Percentiles rank a stretch among this genome's conserved stretches.
Evolutionary conservation across 2,797 vertebrate species (phyloP).

Genomic region (Trematomus bernacchii): DNA sequence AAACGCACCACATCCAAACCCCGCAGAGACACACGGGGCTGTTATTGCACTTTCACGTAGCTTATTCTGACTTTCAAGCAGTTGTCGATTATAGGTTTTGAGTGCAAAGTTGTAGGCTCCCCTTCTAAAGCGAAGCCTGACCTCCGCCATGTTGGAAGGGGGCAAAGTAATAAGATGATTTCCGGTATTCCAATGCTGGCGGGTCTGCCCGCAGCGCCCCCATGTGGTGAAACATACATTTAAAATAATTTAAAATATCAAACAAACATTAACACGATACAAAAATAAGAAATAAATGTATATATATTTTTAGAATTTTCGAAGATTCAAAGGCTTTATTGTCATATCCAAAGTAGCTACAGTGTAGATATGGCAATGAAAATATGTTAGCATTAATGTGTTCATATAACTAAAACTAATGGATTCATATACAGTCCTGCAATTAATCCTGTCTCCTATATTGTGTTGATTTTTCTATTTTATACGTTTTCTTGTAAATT

Average conservation of each 20-base stretch:
- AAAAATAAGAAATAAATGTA: no score
- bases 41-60: fast-evolving
- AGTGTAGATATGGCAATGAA: no score
- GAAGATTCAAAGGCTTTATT: no score
- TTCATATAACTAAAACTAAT: no score
- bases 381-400: no score
- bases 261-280: no score
- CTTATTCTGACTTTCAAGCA: not conserved
- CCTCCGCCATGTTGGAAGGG: slow-evolving; percentile 76
- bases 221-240: not conserved
- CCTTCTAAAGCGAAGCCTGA: slow-evolving; percentile 25
- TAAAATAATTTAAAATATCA: no score
- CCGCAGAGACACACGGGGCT: not conserved
- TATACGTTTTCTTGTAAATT: not conserved
- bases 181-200: not conserved
- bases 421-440: no score
- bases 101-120: slow-evolving; percentile 14
- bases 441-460: no score
- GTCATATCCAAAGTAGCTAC: no score
- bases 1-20: not conserved
- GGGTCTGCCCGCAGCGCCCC: slow-evolving; percentile 2
- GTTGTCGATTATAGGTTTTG: not conserved
- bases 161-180: not conserved
- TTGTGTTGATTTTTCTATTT: not conserved
- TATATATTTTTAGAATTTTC: no score